A percentile compares a stretch with the other conserved stretches of the same genome.
phyloP scores from a whole-genome alignment of 2,113 vertebrate genomes.

The Phaethon lepturus region DNA sequence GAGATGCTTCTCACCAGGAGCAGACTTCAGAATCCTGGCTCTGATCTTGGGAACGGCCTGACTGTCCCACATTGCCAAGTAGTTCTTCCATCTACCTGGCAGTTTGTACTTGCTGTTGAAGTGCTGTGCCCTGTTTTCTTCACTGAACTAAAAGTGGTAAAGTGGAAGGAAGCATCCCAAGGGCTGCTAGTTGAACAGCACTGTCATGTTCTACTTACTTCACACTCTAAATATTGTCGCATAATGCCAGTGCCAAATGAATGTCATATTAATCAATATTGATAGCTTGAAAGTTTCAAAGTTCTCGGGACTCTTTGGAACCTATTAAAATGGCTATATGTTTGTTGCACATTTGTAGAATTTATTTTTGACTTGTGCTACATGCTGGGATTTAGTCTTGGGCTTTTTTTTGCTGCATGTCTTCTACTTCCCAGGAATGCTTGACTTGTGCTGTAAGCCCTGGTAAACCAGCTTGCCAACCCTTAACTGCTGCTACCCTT shows the following conservation, averaged over 20 bases:
- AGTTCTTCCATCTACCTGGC: neutral
- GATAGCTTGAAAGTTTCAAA: neutral
- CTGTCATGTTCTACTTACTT: neutral
- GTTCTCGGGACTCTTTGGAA: neutral
- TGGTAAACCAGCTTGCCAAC: neutral
- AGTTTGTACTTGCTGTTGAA: neutral
- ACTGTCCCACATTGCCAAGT: neutral
- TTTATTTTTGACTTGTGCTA: neutral
- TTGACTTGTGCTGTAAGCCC: neutral
- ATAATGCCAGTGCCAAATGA: neutral
- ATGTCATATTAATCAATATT: neutral
- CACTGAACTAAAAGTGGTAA: neutral
- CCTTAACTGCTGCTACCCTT: neutral
- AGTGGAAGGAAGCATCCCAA: neutral
- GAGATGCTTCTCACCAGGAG: neutral
- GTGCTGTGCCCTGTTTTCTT: neutral
- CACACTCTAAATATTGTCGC: neutral
- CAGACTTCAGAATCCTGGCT: neutral
- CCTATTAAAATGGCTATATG: neutral
- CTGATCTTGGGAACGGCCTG: neutral
- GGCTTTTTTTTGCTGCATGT: neutral
- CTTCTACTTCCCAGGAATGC: neutral
- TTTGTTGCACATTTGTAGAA: neutral
- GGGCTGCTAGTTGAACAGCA: neutral
- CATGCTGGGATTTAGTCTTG: neutral